These are phyloP conservation scores for Acrossocheilus fasciatus DNA, from an alignment of 2,797 vertebrate genomes.

Conservation along the genomic window DNA sequence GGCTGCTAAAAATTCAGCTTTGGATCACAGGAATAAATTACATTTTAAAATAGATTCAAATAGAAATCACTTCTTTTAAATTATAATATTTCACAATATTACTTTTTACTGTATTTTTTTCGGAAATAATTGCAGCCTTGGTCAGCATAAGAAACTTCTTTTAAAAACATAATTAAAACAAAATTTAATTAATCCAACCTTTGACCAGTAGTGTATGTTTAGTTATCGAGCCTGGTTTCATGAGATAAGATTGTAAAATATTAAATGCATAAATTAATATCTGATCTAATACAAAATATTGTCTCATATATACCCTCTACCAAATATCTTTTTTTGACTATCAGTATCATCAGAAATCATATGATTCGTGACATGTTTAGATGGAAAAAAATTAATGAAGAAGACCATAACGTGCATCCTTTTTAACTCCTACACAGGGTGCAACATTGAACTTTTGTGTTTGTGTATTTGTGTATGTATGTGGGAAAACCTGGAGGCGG, in stretches of 20 bases:
- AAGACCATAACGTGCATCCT: constrained; percentile 31
- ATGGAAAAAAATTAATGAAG: constrained; percentile 29
- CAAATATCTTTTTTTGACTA: background rate
- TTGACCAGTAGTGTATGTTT: background rate
- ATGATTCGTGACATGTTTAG: constrained; percentile 19
- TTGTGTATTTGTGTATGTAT: constrained; percentile 56
- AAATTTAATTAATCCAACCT: background rate
- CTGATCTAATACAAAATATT: background rate
- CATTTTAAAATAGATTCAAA: background rate
- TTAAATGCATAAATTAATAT: background rate
- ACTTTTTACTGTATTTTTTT: background rate
- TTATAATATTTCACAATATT: background rate
- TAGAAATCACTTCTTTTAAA: background rate
- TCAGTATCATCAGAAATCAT: constrained; percentile 13
- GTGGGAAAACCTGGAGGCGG: constrained; percentile 59
- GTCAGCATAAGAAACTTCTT: background rate
- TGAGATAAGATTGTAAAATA: background rate
- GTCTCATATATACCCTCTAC: background rate
- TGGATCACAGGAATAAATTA: background rate
- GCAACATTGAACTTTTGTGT: constrained; percentile 59
- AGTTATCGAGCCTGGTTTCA: background rate
- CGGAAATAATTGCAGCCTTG: background rate
- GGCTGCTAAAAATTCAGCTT: background rate
- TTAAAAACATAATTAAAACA: background rate
- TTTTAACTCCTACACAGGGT: constrained; percentile 48